Evolutionary conservation across 2,797 vertebrate genomes (phyloP).

Genomic region (Danio tinwini): DNA sequence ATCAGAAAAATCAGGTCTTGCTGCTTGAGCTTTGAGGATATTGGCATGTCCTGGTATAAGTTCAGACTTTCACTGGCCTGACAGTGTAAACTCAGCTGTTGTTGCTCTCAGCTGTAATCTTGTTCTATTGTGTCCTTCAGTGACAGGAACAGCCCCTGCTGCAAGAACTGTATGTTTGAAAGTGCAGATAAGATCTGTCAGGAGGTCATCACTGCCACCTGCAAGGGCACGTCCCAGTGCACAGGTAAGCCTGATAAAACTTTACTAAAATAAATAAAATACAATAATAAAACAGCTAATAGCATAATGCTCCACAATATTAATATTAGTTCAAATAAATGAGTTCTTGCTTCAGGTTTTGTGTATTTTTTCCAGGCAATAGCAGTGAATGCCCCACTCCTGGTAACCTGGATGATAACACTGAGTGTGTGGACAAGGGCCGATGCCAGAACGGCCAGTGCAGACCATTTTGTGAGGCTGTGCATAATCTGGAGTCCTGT

Average conservation of each 20-base stretch:
- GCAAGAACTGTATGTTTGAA: constrained; percentile 87
- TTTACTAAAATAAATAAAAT: not conserved
- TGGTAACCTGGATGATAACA: constrained; percentile 82
- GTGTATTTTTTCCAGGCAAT: constrained; percentile 75
- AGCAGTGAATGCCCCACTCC: constrained; percentile 93
- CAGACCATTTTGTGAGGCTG: constrained; percentile 91
- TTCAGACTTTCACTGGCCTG: no score
- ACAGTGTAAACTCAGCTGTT: not conserved
- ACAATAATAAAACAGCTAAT: not conserved
- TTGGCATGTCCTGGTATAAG: no score
- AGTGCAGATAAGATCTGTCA: constrained; percentile 87
- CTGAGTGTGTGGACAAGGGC: constrained; percentile 90
- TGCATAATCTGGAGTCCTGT: constrained; percentile 83
- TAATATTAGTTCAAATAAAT: not conserved
- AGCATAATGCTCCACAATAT: not conserved
- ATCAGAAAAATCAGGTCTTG: no score
- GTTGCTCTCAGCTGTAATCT: not conserved
- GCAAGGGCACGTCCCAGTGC: constrained; percentile 91
- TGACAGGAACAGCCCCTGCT: constrained; percentile 96
- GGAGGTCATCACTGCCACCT: constrained; percentile 93
- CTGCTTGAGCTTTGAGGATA: no score
- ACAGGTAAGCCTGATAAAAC: constrained; percentile 79
- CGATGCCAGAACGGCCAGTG: constrained; percentile 89
- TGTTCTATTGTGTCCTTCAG: constrained; percentile 69
- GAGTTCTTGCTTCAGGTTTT: not conserved